These are phyloP conservation scores for Caenorhabditis japonica DNA, from an alignment of 2,888 invertebrate genomes.

Conservation along the genomic window DNA sequence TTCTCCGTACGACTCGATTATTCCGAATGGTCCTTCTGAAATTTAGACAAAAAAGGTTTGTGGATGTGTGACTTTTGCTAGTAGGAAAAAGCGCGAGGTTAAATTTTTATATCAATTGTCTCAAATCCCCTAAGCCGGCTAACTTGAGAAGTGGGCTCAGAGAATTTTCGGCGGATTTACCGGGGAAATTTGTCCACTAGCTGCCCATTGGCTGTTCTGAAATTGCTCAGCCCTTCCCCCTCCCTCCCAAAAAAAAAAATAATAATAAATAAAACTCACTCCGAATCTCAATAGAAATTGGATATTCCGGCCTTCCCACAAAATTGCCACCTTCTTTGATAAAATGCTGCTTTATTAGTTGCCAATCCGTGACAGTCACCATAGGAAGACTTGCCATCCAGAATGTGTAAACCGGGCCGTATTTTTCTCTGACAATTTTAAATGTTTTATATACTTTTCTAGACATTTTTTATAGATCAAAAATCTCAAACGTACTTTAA, in stretches of 20 bases:
- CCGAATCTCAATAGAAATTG: slow-evolving; percentile 36
- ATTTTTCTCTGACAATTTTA: slow-evolving; percentile 37
- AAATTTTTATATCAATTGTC: too few relatives aligned
- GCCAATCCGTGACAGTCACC: slow-evolving; percentile 44
- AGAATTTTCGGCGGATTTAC: too few relatives aligned
- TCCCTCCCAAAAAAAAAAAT: not conserved
- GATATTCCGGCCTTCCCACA: slow-evolving; percentile 46
- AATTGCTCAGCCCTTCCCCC: too few relatives aligned
- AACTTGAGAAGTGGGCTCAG: too few relatives aligned
- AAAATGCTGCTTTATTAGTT: slow-evolving; percentile 45
- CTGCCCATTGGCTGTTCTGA: too few relatives aligned
- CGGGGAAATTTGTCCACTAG: too few relatives aligned
- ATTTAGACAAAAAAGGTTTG: not conserved
- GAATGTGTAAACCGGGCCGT: slow-evolving; percentile 51
- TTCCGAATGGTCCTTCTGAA: slow-evolving; percentile 47
- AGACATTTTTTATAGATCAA: too few relatives aligned
- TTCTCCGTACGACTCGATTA: slow-evolving; percentile 47
- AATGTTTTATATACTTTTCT: slow-evolving; percentile 37
- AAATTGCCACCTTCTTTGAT: slow-evolving; percentile 50
- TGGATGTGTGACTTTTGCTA: not conserved
- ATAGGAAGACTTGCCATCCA: slow-evolving; percentile 47
- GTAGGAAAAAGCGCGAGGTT: too few relatives aligned
- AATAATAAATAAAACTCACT: slow-evolving; percentile 6
- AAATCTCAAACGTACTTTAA: slow-evolving; percentile 33
- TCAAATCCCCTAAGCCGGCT: too few relatives aligned